Base-by-base conservation (phyloP, 2,888 invertebrate species). In the Drosophila ochracea region DNA sequence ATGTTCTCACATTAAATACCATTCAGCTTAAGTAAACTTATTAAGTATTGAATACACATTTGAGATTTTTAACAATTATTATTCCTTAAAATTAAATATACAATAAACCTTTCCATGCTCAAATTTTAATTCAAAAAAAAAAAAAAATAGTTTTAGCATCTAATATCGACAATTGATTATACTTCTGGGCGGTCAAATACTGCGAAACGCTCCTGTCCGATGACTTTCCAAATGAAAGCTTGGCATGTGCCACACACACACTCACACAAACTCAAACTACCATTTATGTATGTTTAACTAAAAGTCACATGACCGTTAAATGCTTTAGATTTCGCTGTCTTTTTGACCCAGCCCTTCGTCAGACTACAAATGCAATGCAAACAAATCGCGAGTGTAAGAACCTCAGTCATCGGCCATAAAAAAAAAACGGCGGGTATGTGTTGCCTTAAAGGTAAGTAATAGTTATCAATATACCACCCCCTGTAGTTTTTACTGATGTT, bases 281-380 rank as follows among this genome's bases (percentile, higher is more conserved):
- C 21, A 25, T 25, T 47, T 47, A 16, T 47, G 47, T 47, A 16
- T 47, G 47, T 41, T 60, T 68, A 63, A 50, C 66, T 66, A 30
- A 37, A 68, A 79, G 68, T 76, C 84, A 75, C 69, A 84, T 61
- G 75, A 67, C 76, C 82, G 66, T 78, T 84, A 76, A 85, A 81
- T 83, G 78, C 47, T 66, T 78, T 68, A 61, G 78, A 52, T 78
- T 64, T 72, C 62, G 47, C 66, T 73, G 60, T 67, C 68, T 75
- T 69, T 59, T 41, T 59, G 58, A 57, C 57, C 50, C 55, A 55
- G 39, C 58, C 65, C 47, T 50, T 43, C 41, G 55, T 30, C 66
- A 58, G 55, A 53, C 69, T 39, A 68, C 77, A 79, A 86, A 82
- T 89, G 82, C 84, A 89, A 70, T 81, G 75, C 81, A 86, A 84